These are phyloP conservation scores for Strigops habroptila DNA, from an alignment of 2,113 vertebrate genomes.

Conservation along the genomic window DNA sequence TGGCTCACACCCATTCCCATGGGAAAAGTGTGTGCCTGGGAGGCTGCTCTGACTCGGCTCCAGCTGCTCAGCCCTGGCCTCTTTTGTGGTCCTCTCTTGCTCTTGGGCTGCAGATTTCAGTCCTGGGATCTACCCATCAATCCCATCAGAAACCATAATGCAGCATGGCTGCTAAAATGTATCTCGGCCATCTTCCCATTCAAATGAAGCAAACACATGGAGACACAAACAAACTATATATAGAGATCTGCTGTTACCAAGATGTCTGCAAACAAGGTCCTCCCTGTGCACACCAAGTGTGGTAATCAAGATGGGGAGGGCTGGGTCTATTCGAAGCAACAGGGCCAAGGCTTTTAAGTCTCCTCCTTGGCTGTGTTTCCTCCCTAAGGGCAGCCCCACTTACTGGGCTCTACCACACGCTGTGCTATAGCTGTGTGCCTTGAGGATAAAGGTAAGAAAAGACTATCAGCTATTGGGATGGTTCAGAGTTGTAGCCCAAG, in stretches of 20 bases:
- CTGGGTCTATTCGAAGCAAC: not conserved
- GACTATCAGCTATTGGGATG: fast-evolving
- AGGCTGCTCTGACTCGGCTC: not conserved
- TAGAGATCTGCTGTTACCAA: not conserved
- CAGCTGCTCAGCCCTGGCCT: not conserved
- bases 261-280: not conserved
- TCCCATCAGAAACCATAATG: not conserved
- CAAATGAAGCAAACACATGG: not conserved
- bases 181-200: not conserved
- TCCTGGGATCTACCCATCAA: not conserved
- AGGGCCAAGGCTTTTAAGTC: not conserved
- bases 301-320: not conserved
- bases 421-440: not conserved
- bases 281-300: fast-evolving
- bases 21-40: fast-evolving
- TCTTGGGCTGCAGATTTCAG: not conserved
- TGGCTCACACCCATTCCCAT: fast-evolving
- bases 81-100: not conserved
- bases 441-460: not conserved
- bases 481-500: not conserved
- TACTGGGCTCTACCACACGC: not conserved
- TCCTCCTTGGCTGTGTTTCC: not conserved
- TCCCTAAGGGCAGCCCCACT: not conserved
- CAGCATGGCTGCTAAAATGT: fast-evolving
- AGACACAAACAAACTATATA: not conserved